Conservation (phyloP, 1,140 invertebrate species). For the Goniozus legneri region DNA sequence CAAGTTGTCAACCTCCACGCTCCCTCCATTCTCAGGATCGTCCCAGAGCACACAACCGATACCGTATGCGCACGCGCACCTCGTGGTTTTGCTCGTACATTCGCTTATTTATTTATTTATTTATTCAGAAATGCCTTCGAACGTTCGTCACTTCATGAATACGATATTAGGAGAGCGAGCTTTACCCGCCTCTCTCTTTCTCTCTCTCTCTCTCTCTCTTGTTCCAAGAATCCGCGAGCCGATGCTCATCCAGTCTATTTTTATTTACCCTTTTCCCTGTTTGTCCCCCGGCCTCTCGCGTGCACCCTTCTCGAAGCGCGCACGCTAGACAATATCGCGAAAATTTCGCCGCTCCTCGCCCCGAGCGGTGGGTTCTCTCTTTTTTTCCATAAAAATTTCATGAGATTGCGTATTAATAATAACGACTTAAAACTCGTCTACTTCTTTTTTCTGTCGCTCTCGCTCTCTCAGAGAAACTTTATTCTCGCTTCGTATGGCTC, state of each 20-base stretch:
- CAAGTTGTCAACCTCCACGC: slow-evolving; percentile 47
- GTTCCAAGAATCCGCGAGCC: not conserved
- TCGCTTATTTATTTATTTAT: slow-evolving; percentile 44
- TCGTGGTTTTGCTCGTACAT: too few species aligned
- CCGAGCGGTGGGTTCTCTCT: too few species aligned
- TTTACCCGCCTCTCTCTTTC: not conserved
- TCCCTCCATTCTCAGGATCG: slow-evolving; percentile 3
- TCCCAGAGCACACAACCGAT: not conserved
- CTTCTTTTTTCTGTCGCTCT: too few species aligned
- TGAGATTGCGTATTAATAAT: too few species aligned
- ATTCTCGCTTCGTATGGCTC: too few species aligned
- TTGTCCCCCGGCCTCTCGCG: not conserved
- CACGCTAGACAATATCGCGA: too few species aligned
- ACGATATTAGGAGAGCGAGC: slow-evolving; percentile 27
- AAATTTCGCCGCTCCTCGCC: too few species aligned
- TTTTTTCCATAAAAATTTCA: too few species aligned
- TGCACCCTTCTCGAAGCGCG: not conserved
- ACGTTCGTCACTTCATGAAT: slow-evolving; percentile 41
- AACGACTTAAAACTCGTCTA: too few species aligned
- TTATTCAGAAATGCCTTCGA: slow-evolving; percentile 38
- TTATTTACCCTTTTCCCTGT: not conserved
- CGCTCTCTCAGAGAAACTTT: too few species aligned
- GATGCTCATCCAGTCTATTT: not conserved
- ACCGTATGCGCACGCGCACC: not conserved
- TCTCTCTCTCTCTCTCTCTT: not conserved